These are phyloP conservation scores for Tangara arthus DNA, from an alignment of 2,797 vertebrate genomes.

Conservation along the genomic window DNA sequence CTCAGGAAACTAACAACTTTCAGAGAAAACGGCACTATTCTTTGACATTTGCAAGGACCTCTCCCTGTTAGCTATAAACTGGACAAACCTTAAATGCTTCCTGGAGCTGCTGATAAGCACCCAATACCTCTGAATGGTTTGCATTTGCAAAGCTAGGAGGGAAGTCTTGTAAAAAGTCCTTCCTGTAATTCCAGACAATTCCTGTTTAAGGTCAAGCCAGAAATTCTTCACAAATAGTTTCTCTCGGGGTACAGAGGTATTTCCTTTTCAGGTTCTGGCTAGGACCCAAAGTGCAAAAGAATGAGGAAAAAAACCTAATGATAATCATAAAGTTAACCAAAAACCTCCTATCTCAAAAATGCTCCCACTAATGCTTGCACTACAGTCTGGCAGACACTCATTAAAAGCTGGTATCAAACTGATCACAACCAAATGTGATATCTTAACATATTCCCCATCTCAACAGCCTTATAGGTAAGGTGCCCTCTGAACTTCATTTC, in stretches of 20 bases:
- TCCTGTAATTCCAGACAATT: constrained; percentile 67
- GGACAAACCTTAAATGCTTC: constrained; percentile 16
- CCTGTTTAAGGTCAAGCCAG: constrained; percentile 63
- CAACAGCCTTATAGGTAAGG: neutral
- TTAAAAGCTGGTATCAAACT: neutral
- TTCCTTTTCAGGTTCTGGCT: constrained; percentile 58
- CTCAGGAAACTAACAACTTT: neutral
- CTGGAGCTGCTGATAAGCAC: constrained; percentile 35
- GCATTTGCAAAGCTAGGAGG: constrained; percentile 21
- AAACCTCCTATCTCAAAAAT: neutral
- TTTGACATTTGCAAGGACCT: neutral
- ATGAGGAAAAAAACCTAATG: neutral
- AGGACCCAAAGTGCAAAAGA: neutral
- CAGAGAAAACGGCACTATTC: constrained; percentile 5
- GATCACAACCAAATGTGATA: neutral
- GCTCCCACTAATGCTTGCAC: neutral
- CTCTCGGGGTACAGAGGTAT: constrained; percentile 46
- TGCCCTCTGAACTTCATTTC: neutral
- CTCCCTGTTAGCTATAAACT: neutral
- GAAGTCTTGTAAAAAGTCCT: constrained; percentile 57
- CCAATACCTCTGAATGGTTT: constrained; percentile 32
- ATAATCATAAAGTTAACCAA: constrained; percentile 34
- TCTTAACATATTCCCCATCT: neutral
- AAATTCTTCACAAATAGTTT: constrained; percentile 61
- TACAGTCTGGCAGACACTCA: neutral